Evolutionary conservation across 2,113 vertebrate species (phyloP).

Genomic region (Heterochromis multidens): DNA sequence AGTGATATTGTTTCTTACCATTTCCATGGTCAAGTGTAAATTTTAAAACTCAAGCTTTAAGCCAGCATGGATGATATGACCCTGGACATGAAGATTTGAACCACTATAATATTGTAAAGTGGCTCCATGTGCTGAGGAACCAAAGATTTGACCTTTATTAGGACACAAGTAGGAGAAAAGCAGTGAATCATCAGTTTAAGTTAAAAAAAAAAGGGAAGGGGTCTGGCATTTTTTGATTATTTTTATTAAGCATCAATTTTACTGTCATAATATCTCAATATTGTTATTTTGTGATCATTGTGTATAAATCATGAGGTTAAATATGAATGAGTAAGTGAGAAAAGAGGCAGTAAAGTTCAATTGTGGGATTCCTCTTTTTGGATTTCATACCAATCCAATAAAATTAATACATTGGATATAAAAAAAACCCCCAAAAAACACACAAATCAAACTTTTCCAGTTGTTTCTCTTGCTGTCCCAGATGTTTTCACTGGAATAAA

Average conservation of each 20-base stretch:
- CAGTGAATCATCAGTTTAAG: neutral
- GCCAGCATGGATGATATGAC: too few species aligned
- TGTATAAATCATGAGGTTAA: neutral
- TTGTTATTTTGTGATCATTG: neutral
- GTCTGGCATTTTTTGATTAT: neutral
- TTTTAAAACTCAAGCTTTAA: neutral
- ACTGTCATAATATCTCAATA: neutral
- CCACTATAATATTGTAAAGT: neutral
- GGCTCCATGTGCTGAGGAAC: neutral
- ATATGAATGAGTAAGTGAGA: neutral
- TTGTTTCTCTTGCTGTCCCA: neutral
- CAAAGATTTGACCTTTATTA: neutral
- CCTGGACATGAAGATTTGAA: neutral
- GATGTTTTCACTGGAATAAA: neutral
- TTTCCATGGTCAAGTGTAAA: neutral
- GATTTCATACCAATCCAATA: neutral
- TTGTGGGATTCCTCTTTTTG: neutral
- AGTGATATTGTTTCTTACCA: neutral
- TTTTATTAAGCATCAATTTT: neutral
- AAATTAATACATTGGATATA: neutral
- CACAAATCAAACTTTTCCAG: too few species aligned
- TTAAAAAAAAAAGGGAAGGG: neutral
- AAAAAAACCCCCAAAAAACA: too few species aligned
- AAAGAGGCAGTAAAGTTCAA: neutral
- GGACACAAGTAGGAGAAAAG: neutral